A percentile compares a stretch with the other conserved stretches of the same genome.
Conservation (phyloP, 2,888 invertebrate species). For the Argyresthia goedartella region DNA sequence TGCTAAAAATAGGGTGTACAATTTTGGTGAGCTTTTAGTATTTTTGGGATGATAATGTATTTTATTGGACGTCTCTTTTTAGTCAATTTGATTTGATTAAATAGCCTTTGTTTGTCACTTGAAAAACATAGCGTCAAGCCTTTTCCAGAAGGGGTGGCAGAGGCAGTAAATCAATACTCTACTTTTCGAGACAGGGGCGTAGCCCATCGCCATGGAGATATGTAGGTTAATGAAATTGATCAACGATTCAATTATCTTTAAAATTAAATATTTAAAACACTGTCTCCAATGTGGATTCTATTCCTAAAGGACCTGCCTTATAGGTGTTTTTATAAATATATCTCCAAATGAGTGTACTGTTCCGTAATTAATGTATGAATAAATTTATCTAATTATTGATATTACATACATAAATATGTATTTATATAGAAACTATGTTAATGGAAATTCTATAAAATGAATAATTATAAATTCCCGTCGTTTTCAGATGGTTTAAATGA, state of each 20-base stretch:
- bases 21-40: no score
- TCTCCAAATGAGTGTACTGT: constrained; percentile 31
- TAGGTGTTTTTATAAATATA: constrained; percentile 61
- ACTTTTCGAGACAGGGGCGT: neutral
- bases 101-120: no score
- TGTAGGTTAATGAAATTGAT: neutral
- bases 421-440: neutral
- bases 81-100: no score
- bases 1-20: no score
- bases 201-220: no score
- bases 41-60: no score
- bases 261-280: neutral
- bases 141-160: no score
- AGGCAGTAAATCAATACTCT: neutral
- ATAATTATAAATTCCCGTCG: neutral
- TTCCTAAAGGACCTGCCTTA: constrained; percentile 64
- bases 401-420: neutral
- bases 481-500: constrained; percentile 1
- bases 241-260: neutral
- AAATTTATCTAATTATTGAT: neutral
- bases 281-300: constrained; percentile 33
- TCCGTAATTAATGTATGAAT: neutral
- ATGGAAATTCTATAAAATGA: neutral
- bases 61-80: no score
- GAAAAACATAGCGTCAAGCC: no score